Evolutionary conservation across 2,888 invertebrate genomes (phyloP).

Genomic region (Drosophila acutilabella): DNA sequence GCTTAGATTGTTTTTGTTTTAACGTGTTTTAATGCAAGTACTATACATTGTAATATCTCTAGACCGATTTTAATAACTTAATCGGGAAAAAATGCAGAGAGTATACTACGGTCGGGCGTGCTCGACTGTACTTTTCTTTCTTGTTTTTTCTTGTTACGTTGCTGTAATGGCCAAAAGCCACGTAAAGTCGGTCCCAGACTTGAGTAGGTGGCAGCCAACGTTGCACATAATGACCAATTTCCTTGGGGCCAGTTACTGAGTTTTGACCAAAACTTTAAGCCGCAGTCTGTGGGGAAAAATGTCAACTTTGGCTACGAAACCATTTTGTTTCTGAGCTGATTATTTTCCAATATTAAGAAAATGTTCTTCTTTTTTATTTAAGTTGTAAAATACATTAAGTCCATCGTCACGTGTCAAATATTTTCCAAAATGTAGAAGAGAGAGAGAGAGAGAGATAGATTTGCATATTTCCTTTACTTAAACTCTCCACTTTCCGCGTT

Average conservation of each 20-base stretch:
- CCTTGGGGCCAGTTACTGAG: conserved; percentile 41
- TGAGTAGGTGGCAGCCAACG: conserved; percentile 25
- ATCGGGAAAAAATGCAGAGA: too few relatives aligned
- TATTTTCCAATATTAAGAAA: conserved; percentile 30
- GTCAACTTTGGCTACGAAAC: conserved; percentile 12
- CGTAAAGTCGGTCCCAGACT: conserved; percentile 59
- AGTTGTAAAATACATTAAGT: conserved; percentile 37
- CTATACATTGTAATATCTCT: too few relatives aligned
- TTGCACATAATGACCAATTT: conserved; percentile 81
- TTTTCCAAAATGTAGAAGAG: neutral
- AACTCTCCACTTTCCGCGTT: neutral
- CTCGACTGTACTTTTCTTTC: too few relatives aligned
- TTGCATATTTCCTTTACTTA: conserved; percentile 50
- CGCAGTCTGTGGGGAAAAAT: conserved; percentile 25
- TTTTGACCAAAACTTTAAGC: conserved; percentile 39
- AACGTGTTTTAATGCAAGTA: too few relatives aligned
- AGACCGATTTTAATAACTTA: too few relatives aligned
- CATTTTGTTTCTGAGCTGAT: conserved; percentile 2
- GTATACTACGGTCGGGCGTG: too few relatives aligned
- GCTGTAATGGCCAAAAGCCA: conserved; percentile 67
- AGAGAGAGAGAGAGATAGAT: conserved; percentile 31
- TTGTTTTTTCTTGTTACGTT: conserved; percentile 37
- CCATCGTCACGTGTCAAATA: conserved; percentile 59
- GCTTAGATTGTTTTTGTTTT: too few relatives aligned
- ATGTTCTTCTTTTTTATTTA: neutral